These are phyloP conservation scores for Drosophila rubida DNA, from an alignment of 2,888 invertebrate species.

Conservation along the genomic window DNA sequence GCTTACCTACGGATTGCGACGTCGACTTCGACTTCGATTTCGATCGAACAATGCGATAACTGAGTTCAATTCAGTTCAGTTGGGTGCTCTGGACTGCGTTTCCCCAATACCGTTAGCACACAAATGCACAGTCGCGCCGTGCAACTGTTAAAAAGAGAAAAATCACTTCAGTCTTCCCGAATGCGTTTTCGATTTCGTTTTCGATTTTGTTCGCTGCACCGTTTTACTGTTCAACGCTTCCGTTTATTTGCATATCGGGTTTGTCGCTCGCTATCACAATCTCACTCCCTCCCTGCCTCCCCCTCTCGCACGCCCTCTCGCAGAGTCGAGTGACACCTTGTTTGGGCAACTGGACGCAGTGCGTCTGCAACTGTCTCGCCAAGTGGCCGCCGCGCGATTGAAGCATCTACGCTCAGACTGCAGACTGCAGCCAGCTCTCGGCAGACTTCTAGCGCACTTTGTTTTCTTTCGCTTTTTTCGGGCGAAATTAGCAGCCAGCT, in stretches of 20 bases:
- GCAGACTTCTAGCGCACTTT: constrained; percentile 62
- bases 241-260: constrained; percentile 64
- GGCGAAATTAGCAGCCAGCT: constrained; percentile 66
- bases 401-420: constrained; percentile 24
- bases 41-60: constrained; percentile 20
- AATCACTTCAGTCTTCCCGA: constrained; percentile 32
- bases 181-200: constrained; percentile 23
- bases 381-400: constrained; percentile 53
- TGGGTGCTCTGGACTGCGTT: constrained; percentile 37
- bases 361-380: constrained; percentile 33
- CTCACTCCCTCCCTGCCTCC: background rate
- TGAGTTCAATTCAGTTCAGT: constrained; percentile 35
- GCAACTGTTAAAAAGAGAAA: constrained; percentile 59
- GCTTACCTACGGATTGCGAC: constrained; percentile 44
- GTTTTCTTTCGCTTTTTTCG: constrained; percentile 44
- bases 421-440: constrained; percentile 25
- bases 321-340: background rate
- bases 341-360: constrained; percentile 12
- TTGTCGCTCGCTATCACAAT: constrained; percentile 7
- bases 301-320: background rate
- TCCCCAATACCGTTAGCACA: constrained; percentile 67
- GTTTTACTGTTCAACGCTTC: constrained; percentile 38
- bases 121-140: constrained; percentile 5
- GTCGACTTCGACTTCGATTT: constrained; percentile 39
- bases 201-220: constrained; percentile 4